phyloP scores from a whole-genome alignment of 2,888 invertebrate species.

The Phlogophora meticulosa region DNA sequence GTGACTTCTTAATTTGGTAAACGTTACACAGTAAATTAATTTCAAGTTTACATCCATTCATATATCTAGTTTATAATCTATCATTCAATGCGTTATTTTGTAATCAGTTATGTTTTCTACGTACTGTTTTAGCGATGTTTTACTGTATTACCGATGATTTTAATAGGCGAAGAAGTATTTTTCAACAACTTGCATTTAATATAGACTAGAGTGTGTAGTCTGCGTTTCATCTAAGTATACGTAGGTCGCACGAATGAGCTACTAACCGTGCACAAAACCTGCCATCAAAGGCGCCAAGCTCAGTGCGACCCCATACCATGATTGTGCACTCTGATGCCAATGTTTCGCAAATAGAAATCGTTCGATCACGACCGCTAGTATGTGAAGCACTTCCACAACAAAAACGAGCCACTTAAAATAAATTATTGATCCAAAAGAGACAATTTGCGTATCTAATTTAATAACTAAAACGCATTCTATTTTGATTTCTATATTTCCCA shows the following conservation, averaged over 20 bases:
- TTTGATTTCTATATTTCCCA: constrained; percentile 18
- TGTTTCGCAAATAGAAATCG: constrained; percentile 39
- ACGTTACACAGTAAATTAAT: constrained; percentile 55
- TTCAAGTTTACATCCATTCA: constrained; percentile 47
- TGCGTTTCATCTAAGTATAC: constrained; percentile 18
- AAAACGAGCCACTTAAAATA: constrained; percentile 28
- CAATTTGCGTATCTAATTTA: constrained; percentile 24
- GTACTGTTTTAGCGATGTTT: constrained; percentile 3
- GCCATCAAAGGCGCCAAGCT: constrained; percentile 47
- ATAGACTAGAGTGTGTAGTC: constrained; percentile 11
- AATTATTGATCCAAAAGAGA: constrained; percentile 24
- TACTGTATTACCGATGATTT: neutral
- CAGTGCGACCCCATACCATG: constrained; percentile 27
- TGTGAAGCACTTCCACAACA: constrained; percentile 30
- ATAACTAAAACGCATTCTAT: constrained; percentile 22
- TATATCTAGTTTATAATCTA: constrained; percentile 33
- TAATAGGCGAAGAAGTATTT: neutral
- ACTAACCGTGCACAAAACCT: constrained; percentile 46
- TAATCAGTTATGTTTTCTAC: constrained; percentile 4
- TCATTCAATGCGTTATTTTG: constrained; percentile 29
- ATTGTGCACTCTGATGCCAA: constrained; percentile 46
- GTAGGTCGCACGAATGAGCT: constrained; percentile 34
- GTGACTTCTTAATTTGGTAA: constrained; percentile 64
- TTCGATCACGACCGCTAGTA: constrained; percentile 36
- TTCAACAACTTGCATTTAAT: constrained; percentile 10